Evolutionary conservation across 2,888 invertebrate species (phyloP).

Genomic region (Sclerodermus sp.): DNA sequence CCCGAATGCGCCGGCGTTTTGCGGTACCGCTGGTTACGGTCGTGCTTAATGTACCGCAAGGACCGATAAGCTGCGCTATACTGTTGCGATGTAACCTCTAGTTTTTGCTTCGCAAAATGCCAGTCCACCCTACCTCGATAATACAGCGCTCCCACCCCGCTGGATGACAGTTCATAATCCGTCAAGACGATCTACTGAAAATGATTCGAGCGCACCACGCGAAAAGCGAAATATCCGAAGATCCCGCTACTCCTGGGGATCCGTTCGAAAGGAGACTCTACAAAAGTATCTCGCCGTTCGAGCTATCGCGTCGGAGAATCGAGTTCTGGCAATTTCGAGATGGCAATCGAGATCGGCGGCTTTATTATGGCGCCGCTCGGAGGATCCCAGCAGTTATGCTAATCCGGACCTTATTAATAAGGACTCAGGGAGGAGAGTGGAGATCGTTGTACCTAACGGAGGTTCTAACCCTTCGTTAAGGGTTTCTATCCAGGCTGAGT

Average conservation of each 20-base stretch:
- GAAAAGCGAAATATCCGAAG: too few relatives aligned
- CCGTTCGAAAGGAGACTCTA: too few relatives aligned
- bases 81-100: conserved; percentile 45
- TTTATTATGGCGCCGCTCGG: conserved; percentile 37
- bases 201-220: too few relatives aligned
- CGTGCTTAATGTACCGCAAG: conserved; percentile 58
- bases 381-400: conserved; percentile 42
- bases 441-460: conserved; percentile 40
- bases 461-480: conserved; percentile 42
- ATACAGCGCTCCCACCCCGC: too few relatives aligned
- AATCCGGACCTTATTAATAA: conserved; percentile 49
- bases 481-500: conserved; percentile 25
- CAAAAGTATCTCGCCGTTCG: not conserved
- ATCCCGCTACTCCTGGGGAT: too few relatives aligned
- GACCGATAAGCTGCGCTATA: conserved; percentile 50
- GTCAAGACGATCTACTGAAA: too few relatives aligned
- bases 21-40: conserved; percentile 40
- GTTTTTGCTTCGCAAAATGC: conserved; percentile 29
- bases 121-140: too few relatives aligned
- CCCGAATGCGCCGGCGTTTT: conserved; percentile 12
- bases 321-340: conserved; percentile 36
- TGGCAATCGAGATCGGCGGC: conserved; percentile 34
- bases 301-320: not conserved
- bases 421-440: conserved; percentile 41
- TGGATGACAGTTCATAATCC: too few relatives aligned